phyloP scores from a whole-genome alignment of 2,113 vertebrate genomes.

The Gambusia affinis region DNA sequence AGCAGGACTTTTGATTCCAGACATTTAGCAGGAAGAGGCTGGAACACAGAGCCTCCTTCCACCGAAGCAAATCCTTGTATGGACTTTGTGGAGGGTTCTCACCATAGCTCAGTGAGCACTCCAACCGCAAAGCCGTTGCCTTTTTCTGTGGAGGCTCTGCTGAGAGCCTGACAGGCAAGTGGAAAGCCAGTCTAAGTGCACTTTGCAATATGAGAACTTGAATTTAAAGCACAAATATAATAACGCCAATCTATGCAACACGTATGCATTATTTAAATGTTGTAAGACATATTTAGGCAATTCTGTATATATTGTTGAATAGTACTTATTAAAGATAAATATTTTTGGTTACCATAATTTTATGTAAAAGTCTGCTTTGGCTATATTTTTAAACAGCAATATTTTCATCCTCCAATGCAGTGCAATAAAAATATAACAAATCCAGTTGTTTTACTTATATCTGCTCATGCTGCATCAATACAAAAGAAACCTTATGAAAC shows the following conservation, averaged over 20 bases:
- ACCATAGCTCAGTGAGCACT: slow-evolving; percentile 60
- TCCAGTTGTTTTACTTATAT: slow-evolving; percentile 14
- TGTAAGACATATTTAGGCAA: slow-evolving; percentile 22
- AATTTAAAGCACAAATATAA: slow-evolving; percentile 19
- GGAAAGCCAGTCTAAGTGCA: slow-evolving; percentile 15
- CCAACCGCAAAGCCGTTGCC: slow-evolving; percentile 63
- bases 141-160: slow-evolving; percentile 80
- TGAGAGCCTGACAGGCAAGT: slow-evolving; percentile 72
- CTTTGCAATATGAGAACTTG: slow-evolving; percentile 41
- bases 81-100: slow-evolving; percentile 60
- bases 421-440: slow-evolving; percentile 1
- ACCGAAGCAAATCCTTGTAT: slow-evolving; percentile 18
- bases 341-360: slow-evolving; percentile 14
- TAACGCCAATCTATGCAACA: slow-evolving; percentile 21
- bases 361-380: slow-evolving; percentile 1
- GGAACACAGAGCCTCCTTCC: slow-evolving; percentile 37
- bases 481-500: slow-evolving; percentile 21
- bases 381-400: slow-evolving; percentile 15
- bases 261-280: slow-evolving; percentile 1
- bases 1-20: slow-evolving; percentile 57
- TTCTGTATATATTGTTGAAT: slow-evolving; percentile 24
- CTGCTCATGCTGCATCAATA: slow-evolving; percentile 35
- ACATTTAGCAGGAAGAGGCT: slow-evolving; percentile 40
- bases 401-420: slow-evolving; percentile 13
- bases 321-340: slow-evolving; percentile 8